phyloP scores from a whole-genome alignment of 2,888 invertebrate species.

The Drosophila emarginata region DNA sequence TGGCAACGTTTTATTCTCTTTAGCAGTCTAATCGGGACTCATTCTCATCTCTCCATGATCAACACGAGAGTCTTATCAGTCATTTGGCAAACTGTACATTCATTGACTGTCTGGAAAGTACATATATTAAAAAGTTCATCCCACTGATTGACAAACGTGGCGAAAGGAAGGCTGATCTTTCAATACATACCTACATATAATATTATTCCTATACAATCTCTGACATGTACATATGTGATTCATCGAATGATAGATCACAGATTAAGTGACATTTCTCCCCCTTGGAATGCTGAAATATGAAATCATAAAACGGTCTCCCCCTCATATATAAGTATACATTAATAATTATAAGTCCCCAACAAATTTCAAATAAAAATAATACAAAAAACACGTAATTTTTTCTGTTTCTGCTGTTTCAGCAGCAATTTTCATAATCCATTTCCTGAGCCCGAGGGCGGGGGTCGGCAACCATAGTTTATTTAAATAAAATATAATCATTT shows the following conservation, averaged over 20 bases:
- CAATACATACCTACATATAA: no score
- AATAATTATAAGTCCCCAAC: neutral
- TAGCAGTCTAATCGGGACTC: neutral
- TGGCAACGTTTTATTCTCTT: neutral
- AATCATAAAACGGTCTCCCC: neutral
- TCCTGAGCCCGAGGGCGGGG: conserved; percentile 34
- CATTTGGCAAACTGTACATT: neutral
- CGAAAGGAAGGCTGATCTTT: neutral
- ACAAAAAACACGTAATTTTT: conserved; percentile 15
- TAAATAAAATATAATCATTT: conserved; percentile 23
- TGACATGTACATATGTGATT: neutral
- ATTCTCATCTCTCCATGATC: neutral
- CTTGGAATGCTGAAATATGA: neutral
- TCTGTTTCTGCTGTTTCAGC: conserved; percentile 31
- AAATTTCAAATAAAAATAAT: conserved; percentile 6
- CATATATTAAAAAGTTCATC: neutral
- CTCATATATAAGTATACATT: neutral
- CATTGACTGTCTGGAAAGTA: neutral
- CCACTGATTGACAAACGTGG: neutral
- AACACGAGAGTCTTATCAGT: neutral
- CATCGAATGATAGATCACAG: neutral
- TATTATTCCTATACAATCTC: no score
- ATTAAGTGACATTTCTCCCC: neutral
- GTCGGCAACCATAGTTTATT: conserved; percentile 57
- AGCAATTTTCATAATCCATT: conserved; percentile 36